Percentiles rank a stretch among this genome's conserved stretches.
Conservation (phyloP, 1,140 invertebrate species). For the Bilobella aurantiaca region DNA sequence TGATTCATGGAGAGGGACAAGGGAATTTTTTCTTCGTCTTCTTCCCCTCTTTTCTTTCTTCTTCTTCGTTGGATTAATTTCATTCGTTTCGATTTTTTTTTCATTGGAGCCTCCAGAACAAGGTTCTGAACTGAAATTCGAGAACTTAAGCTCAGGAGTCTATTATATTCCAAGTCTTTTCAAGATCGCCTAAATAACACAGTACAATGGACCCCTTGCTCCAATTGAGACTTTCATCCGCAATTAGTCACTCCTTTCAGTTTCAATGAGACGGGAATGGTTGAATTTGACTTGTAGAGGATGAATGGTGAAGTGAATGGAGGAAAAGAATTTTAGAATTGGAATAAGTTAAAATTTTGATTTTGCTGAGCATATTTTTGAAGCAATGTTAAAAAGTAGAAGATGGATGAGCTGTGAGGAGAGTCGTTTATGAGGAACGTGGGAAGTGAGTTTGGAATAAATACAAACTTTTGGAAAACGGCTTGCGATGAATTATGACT, state of each 20-base stretch:
- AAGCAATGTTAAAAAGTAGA: too few relatives aligned
- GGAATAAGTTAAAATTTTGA: neutral
- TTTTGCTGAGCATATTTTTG: too few relatives aligned
- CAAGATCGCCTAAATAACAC: neutral
- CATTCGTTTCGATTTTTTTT: neutral
- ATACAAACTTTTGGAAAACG: neutral
- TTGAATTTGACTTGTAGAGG: too few relatives aligned
- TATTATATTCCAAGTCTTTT: neutral
- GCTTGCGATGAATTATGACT: neutral
- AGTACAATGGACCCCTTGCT: neutral
- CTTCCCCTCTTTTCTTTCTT: neutral
- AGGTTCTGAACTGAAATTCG: neutral
- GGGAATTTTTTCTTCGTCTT: neutral
- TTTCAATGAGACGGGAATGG: too few relatives aligned
- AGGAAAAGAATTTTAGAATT: too few relatives aligned
- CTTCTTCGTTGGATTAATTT: conserved; percentile 2
- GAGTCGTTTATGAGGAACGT: neutral
- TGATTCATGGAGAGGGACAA: neutral
- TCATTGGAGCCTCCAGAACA: too few relatives aligned
- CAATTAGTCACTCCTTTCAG: too few relatives aligned
- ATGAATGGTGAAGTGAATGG: too few relatives aligned
- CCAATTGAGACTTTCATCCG: too few relatives aligned
- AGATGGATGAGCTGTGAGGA: neutral
- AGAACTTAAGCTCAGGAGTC: neutral
- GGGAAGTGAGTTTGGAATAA: neutral